A percentile compares a stretch with the other conserved stretches of the same genome.
These are phyloP conservation scores for Chascanopsetta lugubris DNA, from an alignment of 2,113 vertebrate genomes.

Conservation along the genomic window DNA sequence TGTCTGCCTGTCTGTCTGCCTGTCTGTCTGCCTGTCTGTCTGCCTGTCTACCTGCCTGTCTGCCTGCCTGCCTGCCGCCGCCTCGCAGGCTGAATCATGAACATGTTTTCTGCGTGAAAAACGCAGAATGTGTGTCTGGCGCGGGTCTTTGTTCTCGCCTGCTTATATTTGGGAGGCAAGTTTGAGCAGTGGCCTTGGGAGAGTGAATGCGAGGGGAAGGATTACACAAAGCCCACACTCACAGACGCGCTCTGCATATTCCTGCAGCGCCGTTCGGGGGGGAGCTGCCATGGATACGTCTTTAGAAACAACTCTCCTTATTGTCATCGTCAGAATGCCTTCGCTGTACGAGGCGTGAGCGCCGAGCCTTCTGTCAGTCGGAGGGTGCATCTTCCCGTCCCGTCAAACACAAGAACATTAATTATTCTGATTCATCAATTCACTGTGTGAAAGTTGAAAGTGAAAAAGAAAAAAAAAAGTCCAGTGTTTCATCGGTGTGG, in stretches of 20 bases:
- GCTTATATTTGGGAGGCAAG: conserved; percentile 22
- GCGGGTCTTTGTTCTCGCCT: conserved; percentile 16
- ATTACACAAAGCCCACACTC: conserved; percentile 52
- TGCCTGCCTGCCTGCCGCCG: no score
- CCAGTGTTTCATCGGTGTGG: no score
- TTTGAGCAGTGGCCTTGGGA: conserved; percentile 49
- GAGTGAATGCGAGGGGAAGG: conserved; percentile 25
- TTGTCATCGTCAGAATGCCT: conserved; percentile 35
- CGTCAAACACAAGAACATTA: no score
- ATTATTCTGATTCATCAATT: no score
- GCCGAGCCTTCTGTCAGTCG: no score
- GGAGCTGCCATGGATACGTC: conserved; percentile 30
- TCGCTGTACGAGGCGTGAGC: no score
- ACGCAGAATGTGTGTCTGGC: conserved; percentile 10
- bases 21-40: no score
- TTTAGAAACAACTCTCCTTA: conserved; percentile 9
- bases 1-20: no score
- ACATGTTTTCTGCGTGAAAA: neutral
- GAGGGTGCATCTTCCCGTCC: no score
- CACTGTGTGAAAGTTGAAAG: no score
- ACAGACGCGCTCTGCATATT: conserved; percentile 30
- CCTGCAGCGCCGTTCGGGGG: conserved; percentile 13
- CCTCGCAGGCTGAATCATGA: neutral
- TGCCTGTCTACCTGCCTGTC: no score
- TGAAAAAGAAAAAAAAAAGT: no score